phyloP scores from a whole-genome alignment of 2,888 invertebrate species.

The Drosophila borealis region DNA sequence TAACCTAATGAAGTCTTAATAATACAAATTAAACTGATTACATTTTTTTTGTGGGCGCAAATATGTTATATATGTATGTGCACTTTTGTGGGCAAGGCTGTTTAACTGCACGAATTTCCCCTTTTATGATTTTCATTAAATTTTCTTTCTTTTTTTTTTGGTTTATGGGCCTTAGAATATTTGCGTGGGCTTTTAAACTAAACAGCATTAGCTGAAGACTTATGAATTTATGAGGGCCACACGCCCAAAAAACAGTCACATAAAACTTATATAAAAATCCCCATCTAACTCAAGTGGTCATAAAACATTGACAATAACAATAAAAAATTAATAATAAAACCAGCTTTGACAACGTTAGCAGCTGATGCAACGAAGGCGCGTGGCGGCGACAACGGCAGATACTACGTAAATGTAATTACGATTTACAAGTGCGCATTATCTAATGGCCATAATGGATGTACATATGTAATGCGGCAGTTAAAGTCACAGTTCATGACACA shows the following conservation, averaged over 20 bases:
- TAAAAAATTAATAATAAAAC: constrained; percentile 29
- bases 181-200: constrained; percentile 2
- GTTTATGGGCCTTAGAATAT: background rate
- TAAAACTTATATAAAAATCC: background rate
- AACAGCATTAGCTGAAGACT: background rate
- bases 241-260: background rate
- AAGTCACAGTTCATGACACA: constrained; percentile 66
- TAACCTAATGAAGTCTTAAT: constrained; percentile 37
- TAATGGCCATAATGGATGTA: constrained; percentile 50
- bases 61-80: constrained; percentile 1
- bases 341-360: background rate
- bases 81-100: constrained; percentile 12
- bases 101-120: background rate
- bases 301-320: constrained; percentile 33
- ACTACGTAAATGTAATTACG: constrained; percentile 23
- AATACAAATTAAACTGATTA: constrained; percentile 47
- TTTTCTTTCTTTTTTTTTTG: constrained; percentile 4
- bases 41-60: constrained; percentile 1
- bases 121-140: background rate
- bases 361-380: constrained; percentile 37
- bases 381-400: constrained; percentile 17
- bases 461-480: constrained; percentile 45
- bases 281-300: constrained; percentile 12
- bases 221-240: constrained; percentile 4
- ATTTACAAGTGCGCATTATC: constrained; percentile 51